A percentile compares a stretch with the other conserved stretches of the same genome.
Evolutionary conservation across 2,888 invertebrate genomes (phyloP).

Genomic region (Cryptocheilus praepositus): DNA sequence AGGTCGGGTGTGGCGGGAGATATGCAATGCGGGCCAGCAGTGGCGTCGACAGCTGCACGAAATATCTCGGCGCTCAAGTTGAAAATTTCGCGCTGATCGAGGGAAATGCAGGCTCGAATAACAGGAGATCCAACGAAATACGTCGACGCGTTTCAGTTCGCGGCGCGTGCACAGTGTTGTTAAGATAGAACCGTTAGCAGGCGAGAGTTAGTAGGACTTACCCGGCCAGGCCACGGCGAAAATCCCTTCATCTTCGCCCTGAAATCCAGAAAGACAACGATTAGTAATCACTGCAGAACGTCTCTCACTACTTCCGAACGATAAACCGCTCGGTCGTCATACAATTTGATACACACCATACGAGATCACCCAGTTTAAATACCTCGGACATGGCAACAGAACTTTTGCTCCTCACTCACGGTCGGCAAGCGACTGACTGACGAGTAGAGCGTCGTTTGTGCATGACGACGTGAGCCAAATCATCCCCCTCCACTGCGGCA

Average conservation of each 20-base stretch:
- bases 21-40: constrained; percentile 35
- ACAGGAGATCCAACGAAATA: constrained; percentile 56
- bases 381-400: constrained; percentile 76
- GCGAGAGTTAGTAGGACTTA: constrained; percentile 78
- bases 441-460: constrained; percentile 67
- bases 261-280: constrained; percentile 75
- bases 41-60: constrained; percentile 25
- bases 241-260: constrained; percentile 99
- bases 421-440: constrained; percentile 72
- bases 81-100: neutral
- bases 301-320: constrained; percentile 27
- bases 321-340: constrained; percentile 29
- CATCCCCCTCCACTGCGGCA: constrained; percentile 45
- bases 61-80: constrained; percentile 10
- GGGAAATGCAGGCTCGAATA: neutral
- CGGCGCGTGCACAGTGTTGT: constrained; percentile 57
- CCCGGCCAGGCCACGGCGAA: constrained; percentile 97
- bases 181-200: constrained; percentile 72
- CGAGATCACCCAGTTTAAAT: constrained; percentile 82
- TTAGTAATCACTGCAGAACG: constrained; percentile 37
- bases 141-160: constrained; percentile 51
- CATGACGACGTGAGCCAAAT: constrained; percentile 64
- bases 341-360: constrained; percentile 78
- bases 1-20: constrained; percentile 67
- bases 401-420: constrained; percentile 51